These are phyloP conservation scores for Dromococcyx pavoninus DNA, from an alignment of 2,797 vertebrate species.

Conservation along the genomic window DNA sequence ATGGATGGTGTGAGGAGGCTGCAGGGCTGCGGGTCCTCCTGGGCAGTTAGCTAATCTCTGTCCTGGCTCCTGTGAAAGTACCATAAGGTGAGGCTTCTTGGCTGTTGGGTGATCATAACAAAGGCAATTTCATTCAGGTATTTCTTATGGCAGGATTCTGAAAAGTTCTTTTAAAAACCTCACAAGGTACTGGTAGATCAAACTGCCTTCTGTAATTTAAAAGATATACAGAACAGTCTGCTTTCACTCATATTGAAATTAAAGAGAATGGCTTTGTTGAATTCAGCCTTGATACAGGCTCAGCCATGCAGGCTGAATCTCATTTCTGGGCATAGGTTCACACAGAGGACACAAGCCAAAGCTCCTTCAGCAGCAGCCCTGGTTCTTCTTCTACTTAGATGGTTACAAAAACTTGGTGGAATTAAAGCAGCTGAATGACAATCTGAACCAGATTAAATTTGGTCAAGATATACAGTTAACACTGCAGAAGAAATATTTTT, in stretches of 20 bases:
- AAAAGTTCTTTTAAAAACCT: background rate
- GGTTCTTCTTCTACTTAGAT: background rate
- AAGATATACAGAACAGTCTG: background rate
- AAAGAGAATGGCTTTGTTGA: background rate
- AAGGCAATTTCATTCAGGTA: background rate
- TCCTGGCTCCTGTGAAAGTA: background rate
- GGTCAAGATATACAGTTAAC: background rate
- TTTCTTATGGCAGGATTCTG: background rate
- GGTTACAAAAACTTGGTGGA: background rate
- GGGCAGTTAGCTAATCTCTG: background rate
- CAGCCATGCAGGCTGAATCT: background rate
- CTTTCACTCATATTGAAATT: background rate
- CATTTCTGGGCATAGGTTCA: background rate
- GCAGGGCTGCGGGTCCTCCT: rapidly evolving
- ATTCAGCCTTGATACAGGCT: background rate
- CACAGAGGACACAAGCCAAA: background rate
- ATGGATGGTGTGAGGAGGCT: background rate
- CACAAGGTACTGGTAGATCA: background rate
- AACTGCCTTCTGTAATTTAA: background rate
- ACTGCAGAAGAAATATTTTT: background rate
- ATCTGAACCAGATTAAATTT: background rate
- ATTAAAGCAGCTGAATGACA: background rate
- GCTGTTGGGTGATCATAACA: background rate
- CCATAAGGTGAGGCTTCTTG: background rate
- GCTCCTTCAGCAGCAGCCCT: background rate